Base-by-base conservation (phyloP, 1,140 invertebrate genomes). In the Drosophila nikananu region DNA sequence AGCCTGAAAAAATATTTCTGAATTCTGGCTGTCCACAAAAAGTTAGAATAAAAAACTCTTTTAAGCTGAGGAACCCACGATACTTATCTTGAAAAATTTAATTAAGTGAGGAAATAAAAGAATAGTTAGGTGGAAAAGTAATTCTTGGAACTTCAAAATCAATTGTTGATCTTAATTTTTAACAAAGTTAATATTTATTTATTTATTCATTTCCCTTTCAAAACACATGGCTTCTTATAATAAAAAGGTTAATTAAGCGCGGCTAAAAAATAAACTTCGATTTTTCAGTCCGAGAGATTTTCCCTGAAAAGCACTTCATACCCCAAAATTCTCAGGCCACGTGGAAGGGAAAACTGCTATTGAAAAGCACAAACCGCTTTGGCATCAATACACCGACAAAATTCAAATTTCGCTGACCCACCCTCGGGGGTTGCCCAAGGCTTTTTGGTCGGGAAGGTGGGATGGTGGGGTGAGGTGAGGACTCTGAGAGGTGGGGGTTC, bases 361-460 rank as follows among this genome's bases (percentile, higher is more conserved):
- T 83, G 77, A 83, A 67, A 71, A 77, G 37, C 68, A 71, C 44
- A 48, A 67, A 61, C 54, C 37, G 46, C 64, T n/a, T 46, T 54
- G 72, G 66, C 74, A 65, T 78, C 84, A 62, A 76, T 80, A 81
- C 49, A 37, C 35, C 46, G 41, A 39, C 23, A 39, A 76, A 77
- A 89, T 90, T 82, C 72, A 90, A 90, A 90, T 90, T 90, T 90
- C 35, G 12, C 21, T 71, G 67, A 68, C 67, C 67, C 49, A n/a
- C 63, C 67, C 49, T 46, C 12, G 32, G 23, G 67, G 49, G 25
- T 12, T 4, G 58, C 32, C 19, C 9, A 13, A 27, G 61, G 39
- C 55, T 19, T 30, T 62, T 66, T 55, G 61, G 32, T 60, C 35
- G 41, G 21, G 1, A 27, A 35, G 48, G 55, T 55, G 41, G 23